phyloP scores from a whole-genome alignment of 2,797 vertebrate genomes.

The Chiloscyllium punctatum region DNA sequence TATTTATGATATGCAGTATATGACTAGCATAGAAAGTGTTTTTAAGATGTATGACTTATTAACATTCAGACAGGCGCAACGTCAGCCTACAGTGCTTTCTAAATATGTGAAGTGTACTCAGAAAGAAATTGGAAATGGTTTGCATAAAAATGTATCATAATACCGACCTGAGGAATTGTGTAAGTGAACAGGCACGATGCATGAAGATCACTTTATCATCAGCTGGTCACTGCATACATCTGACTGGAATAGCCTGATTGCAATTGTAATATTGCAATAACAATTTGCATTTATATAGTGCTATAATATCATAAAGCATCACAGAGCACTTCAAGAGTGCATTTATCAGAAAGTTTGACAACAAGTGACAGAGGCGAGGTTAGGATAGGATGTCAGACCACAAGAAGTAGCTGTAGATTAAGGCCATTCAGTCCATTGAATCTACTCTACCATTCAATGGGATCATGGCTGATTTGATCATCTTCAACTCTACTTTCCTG shows the following conservation, averaged over 20 bases:
- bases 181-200: neutral
- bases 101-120: constrained; percentile 16
- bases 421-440: too few species aligned
- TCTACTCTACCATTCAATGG: too few species aligned
- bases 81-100: too few species aligned
- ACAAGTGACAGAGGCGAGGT: neutral
- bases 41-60: constrained; percentile 7
- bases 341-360: neutral
- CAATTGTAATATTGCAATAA: neutral
- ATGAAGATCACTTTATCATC: neutral
- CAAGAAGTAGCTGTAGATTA: too few species aligned
- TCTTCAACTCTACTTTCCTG: too few species aligned
- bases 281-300: neutral
- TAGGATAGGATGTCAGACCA: neutral
- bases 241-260: neutral
- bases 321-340: neutral
- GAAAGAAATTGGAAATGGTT: constrained; percentile 13
- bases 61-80: neutral
- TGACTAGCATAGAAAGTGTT: neutral
- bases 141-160: neutral
- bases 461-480: too few species aligned
- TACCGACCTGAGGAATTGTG: neutral
- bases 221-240: neutral
- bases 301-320: neutral
- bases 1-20: neutral